Percentiles rank a stretch among this genome's conserved stretches.
Evolutionary conservation across 2,113 vertebrate species (phyloP).

Genomic region (Bujurquina vittata): DNA sequence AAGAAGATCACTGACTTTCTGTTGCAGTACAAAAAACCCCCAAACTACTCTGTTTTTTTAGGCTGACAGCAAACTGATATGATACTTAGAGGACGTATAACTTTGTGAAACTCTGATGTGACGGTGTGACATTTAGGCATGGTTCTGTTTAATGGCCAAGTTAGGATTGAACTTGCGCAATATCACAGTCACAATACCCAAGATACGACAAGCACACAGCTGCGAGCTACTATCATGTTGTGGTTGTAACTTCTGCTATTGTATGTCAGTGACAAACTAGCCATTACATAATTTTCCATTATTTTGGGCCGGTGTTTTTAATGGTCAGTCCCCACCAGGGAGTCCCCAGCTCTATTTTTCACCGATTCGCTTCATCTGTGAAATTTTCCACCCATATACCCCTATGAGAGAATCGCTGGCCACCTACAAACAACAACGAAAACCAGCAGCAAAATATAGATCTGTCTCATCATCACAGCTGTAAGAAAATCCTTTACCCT

Average conservation of each 20-base stretch:
- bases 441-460: background rate
- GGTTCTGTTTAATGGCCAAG: background rate
- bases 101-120: background rate
- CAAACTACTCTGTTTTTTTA: background rate
- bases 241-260: background rate
- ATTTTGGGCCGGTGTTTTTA: background rate
- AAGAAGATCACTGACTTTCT: background rate
- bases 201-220: background rate
- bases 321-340: background rate
- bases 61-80: background rate
- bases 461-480: background rate
- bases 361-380: background rate
- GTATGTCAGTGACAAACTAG: background rate
- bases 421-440: background rate
- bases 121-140: background rate
- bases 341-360: background rate
- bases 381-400: background rate
- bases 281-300: background rate
- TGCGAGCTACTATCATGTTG: background rate
- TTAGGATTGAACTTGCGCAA: background rate
- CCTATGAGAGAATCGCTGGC: background rate
- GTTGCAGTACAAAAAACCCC: background rate
- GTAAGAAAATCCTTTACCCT: background rate
- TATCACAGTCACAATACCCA: background rate
- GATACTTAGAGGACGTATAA: too few relatives aligned